Evolutionary conservation across 1,140 invertebrate species (phyloP).

Genomic region (Periplaneta americana): DNA sequence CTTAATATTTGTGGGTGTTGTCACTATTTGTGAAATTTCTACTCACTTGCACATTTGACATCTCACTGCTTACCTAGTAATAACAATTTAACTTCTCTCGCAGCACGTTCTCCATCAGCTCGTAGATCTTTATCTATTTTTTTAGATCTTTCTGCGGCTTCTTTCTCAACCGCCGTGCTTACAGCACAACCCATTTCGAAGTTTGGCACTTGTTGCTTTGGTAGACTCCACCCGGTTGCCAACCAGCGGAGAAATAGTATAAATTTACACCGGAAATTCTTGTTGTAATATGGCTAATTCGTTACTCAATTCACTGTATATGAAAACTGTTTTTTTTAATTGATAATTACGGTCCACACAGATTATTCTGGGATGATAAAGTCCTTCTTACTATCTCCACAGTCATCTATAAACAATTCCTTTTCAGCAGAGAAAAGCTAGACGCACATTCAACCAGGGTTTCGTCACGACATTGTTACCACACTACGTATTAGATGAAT

Average conservation of each 20-base stretch:
- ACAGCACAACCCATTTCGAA: slow-evolving; percentile 69
- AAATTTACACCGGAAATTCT: not conserved
- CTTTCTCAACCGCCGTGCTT: slow-evolving; percentile 74
- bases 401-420: not conserved
- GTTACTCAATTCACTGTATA: not conserved
- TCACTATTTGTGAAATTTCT: too few relatives aligned
- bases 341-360: not conserved
- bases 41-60: too few relatives aligned
- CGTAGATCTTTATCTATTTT: slow-evolving; percentile 83
- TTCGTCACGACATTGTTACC: not conserved
- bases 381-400: not conserved
- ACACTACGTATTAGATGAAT: too few relatives aligned
- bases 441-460: not conserved
- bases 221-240: slow-evolving; percentile 7
- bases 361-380: not conserved
- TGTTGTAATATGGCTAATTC: not conserved
- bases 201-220: slow-evolving; percentile 13
- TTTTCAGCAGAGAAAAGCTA: not conserved
- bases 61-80: slow-evolving; percentile 67
- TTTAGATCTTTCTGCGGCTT: slow-evolving; percentile 76
- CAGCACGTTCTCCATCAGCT: slow-evolving; percentile 76
- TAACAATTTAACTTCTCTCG: slow-evolving; percentile 83
- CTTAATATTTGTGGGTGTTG: too few relatives aligned
- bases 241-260: not conserved
- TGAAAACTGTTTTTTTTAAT: not conserved